A percentile compares a stretch with the other conserved stretches of the same genome.
phyloP scores from a whole-genome alignment of 2,888 invertebrate species.

The Strigamia transsilvanica region DNA sequence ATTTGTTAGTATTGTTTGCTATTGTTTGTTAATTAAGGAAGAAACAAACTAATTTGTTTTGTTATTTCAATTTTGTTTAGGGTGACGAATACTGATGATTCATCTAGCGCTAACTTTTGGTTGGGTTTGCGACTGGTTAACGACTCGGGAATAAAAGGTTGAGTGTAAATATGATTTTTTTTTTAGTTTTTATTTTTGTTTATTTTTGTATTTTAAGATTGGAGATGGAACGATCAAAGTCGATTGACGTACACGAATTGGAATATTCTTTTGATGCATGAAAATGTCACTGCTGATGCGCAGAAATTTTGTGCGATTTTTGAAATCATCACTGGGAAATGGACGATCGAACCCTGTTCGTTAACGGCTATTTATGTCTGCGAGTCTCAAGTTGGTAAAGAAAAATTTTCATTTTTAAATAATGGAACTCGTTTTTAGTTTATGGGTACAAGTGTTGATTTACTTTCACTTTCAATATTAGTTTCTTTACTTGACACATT shows the following conservation, averaged over 20 bases:
- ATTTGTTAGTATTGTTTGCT: background rate
- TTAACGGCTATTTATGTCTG: background rate
- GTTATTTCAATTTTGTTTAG: background rate
- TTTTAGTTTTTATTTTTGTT: background rate
- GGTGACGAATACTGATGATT: background rate
- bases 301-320: background rate
- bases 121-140: slow-evolving; percentile 3
- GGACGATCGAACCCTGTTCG: background rate
- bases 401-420: background rate
- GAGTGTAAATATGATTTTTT: background rate
- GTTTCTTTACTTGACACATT: background rate
- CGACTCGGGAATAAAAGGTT: background rate
- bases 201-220: background rate
- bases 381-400: background rate
- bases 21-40: background rate
- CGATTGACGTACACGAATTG: background rate
- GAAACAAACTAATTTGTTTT: background rate
- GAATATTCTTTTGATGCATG: background rate
- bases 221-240: background rate
- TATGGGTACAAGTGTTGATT: slow-evolving; percentile 20
- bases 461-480: background rate
- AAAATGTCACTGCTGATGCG: background rate
- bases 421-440: background rate
- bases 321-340: background rate
- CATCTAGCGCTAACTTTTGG: background rate